Percentiles rank a stretch among this genome's conserved stretches.
These are phyloP conservation scores for Drosophila orosa DNA, from an alignment of 1,140 invertebrate species.

Conservation along the genomic window DNA sequence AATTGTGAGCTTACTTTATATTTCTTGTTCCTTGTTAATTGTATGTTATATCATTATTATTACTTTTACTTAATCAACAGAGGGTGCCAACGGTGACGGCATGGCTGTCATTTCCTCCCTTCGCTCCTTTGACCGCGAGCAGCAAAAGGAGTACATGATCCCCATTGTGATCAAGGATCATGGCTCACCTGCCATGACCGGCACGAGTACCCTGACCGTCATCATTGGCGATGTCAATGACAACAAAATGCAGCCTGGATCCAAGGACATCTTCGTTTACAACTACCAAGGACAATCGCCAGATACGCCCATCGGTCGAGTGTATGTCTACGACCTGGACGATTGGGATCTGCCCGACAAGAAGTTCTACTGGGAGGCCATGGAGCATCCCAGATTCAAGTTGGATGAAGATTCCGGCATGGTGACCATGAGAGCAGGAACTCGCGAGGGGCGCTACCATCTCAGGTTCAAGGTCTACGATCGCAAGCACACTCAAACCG, in stretches of 20 bases:
- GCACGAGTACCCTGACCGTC: conserved; percentile 96
- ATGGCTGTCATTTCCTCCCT: conserved; percentile 97
- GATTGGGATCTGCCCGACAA: conserved; percentile 99
- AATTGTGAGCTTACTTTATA: no score
- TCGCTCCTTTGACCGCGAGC: conserved; percentile 96
- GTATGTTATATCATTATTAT: neutral
- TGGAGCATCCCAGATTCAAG: conserved; percentile 93
- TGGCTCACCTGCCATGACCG: conserved; percentile 95
- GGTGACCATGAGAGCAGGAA: conserved; percentile 97
- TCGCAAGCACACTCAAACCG: conserved; percentile 95
- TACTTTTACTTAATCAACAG: conserved; percentile 82
- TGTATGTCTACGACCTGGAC: conserved; percentile 98
- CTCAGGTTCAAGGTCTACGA: conserved; percentile 97
- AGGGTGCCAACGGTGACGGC: conserved; percentile 97
- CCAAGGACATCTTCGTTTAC: conserved; percentile 98
- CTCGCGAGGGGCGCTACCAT: conserved; percentile 93
- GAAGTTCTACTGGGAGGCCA: conserved; percentile 96
- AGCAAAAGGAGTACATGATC: conserved; percentile 97
- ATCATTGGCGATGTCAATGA: conserved; percentile 98
- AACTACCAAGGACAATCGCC: conserved; percentile 97
- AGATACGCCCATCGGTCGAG: conserved; percentile 96
- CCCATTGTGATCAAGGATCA: conserved; percentile 97
- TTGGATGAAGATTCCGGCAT: conserved; percentile 96
- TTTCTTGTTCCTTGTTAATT: neutral
- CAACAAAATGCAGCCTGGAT: conserved; percentile 98